phyloP scores from a whole-genome alignment of 2,888 invertebrate genomes.

The Sphaerophoria rueppellii region DNA sequence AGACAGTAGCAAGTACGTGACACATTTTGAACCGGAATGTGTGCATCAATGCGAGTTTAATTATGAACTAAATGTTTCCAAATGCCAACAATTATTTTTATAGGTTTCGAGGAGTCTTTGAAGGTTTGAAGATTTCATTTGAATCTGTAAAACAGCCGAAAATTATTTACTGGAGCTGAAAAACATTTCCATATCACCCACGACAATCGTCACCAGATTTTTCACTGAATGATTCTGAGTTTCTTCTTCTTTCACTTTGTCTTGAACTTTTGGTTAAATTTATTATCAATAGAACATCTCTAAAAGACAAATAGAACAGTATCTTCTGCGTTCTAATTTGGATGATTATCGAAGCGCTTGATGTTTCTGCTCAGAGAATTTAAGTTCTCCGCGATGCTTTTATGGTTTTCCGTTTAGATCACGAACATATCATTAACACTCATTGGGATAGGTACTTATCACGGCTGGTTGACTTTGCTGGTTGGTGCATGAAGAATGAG shows the following conservation, averaged over 20 bases:
- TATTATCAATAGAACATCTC: slow-evolving; percentile 22
- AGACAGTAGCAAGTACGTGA: not conserved
- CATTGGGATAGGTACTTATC: slow-evolving; percentile 14
- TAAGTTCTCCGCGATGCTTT: not conserved
- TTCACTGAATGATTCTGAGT: slow-evolving; percentile 8
- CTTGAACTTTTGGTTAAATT: not conserved
- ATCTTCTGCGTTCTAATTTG: not conserved
- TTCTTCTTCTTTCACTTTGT: not conserved
- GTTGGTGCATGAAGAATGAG: not conserved
- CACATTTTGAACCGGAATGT: slow-evolving; percentile 36
- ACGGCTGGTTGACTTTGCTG: slow-evolving; percentile 19
- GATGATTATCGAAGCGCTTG: slow-evolving; percentile 22
- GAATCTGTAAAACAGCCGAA: slow-evolving; percentile 33
- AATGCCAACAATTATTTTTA: slow-evolving; percentile 48
- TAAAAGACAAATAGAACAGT: not conserved
- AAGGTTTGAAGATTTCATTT: not conserved
- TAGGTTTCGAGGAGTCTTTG: slow-evolving; percentile 9
- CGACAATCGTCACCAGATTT: slow-evolving; percentile 21
- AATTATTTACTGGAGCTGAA: slow-evolving; percentile 66
- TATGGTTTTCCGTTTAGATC: not conserved
- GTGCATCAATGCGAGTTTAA: slow-evolving; percentile 8
- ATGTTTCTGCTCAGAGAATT: not conserved
- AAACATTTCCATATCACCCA: slow-evolving; percentile 37
- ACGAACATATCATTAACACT: slow-evolving; percentile 3
- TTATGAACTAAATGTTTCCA: slow-evolving; percentile 53